Evolutionary conservation across 2,797 vertebrate species (phyloP), one percentile per base, ranked within the genome.

Genomic region (Anableps anableps): DNA sequence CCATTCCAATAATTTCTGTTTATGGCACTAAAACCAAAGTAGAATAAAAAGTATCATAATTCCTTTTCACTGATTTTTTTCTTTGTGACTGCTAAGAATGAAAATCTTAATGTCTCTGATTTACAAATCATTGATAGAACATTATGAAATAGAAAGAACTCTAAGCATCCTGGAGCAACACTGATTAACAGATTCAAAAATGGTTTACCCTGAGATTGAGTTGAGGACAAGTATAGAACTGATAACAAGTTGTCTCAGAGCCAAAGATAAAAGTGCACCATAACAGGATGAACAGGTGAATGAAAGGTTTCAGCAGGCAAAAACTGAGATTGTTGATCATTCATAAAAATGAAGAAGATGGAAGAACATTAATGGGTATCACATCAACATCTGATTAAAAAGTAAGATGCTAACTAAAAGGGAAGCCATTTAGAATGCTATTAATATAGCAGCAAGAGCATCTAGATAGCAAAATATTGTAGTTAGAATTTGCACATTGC

Each of bases 1-100:
- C 74, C 64, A 76, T 48, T 80, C 58, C 43, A 47, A 72, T 78
- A 74, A 68, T 85, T 38, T 84, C 83, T 48, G 41, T 62, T 64
- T 26, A 48, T 36, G n/a, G 23, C 48, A 36, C 31, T 36, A 62
- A 23, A 29, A 47, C 26, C 41, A 43, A 43, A 60, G 19, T 47
- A 48, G 19, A 60, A 23, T 51, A 34, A 51, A 23, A 76, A 62
- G 29, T n/a, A 64, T 34, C 31, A 29, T 60, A 38, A 21, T 31
- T 43, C 64, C 6, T 78, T 71, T 58, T 76, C 3, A 29, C 36
- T 31, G 47, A 16, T 45, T 36, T 48, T 19, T 19, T 47, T 41
- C 72, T 60, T 62, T 23, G 34, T 41, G 71, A 74, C 14, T 23
- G n/a, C 36, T 23, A 13, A 34, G 21, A n/a, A 41, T 75, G 13